These are phyloP conservation scores for Eulithis testata DNA, from an alignment of 2,888 invertebrate genomes.

Conservation along the genomic window DNA sequence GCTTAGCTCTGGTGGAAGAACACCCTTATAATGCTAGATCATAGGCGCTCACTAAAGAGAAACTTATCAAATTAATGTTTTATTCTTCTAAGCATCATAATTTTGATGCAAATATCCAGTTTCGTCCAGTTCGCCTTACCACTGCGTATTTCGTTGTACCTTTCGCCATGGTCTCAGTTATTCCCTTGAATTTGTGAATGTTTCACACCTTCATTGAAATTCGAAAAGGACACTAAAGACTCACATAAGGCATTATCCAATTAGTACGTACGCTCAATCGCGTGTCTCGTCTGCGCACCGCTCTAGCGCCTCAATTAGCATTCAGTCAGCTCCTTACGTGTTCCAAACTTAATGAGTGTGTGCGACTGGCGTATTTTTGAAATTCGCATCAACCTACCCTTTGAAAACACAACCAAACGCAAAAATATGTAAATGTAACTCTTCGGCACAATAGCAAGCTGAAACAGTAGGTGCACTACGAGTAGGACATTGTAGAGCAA, in stretches of 20 bases:
- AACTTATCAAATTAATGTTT: too few relatives aligned
- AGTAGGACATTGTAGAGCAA: too few relatives aligned
- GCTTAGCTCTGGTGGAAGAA: too few relatives aligned
- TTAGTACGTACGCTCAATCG: slow-evolving; percentile 18
- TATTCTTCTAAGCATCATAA: too few relatives aligned
- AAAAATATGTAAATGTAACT: slow-evolving; percentile 76
- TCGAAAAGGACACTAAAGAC: slow-evolving; percentile 5
- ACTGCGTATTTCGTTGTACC: too few relatives aligned
- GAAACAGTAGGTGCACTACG: slow-evolving; percentile 1
- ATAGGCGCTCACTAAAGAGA: too few relatives aligned
- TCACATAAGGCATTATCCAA: slow-evolving; percentile 14
- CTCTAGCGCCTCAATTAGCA: slow-evolving; percentile 73
- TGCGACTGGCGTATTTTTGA: slow-evolving; percentile 69
- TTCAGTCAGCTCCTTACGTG: slow-evolving; percentile 77
- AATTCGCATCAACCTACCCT: slow-evolving; percentile 62
- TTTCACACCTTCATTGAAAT: slow-evolving; percentile 3
- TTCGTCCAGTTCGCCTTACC: too few relatives aligned
- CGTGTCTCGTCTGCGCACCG: slow-evolving; percentile 55
- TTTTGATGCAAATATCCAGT: too few relatives aligned
- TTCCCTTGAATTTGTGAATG: not conserved
- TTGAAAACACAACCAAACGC: slow-evolving; percentile 70
- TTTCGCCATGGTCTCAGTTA: too few relatives aligned
- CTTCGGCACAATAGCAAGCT: not conserved
- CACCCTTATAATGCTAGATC: too few relatives aligned
- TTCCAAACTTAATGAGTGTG: slow-evolving; percentile 81